phyloP scores from a whole-genome alignment of 2,888 invertebrate species.

The Cephonodes hylas region DNA sequence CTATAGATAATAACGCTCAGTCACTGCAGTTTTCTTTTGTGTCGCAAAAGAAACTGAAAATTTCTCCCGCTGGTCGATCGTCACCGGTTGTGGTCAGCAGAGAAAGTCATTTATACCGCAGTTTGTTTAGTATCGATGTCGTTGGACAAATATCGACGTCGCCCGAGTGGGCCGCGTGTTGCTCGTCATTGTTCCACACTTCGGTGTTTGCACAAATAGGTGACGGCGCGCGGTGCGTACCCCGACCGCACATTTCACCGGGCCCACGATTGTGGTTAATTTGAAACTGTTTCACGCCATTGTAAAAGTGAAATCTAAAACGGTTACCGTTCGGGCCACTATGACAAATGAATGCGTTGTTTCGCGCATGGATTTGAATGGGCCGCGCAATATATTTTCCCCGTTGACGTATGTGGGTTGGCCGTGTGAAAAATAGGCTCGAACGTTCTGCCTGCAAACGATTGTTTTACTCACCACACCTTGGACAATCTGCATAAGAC shows the following conservation, averaged over 20 bases:
- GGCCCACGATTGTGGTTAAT: conserved; percentile 50
- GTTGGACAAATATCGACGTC: neutral
- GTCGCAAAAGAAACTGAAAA: conserved; percentile 4
- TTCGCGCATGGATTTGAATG: conserved; percentile 10
- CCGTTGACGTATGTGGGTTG: neutral
- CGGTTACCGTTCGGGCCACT: conserved; percentile 25
- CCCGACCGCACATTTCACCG: conserved; percentile 51
- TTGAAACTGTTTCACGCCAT: conserved; percentile 49
- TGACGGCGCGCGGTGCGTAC: conserved; percentile 31
- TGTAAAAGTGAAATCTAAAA: conserved; percentile 63
- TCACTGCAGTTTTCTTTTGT: neutral
- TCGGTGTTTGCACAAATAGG: conserved; percentile 14
- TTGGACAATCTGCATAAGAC: neutral
- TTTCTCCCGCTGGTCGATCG: neutral
- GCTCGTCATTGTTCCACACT: neutral
- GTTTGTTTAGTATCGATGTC: neutral
- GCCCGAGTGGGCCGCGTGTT: neutral
- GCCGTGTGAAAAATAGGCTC: neutral
- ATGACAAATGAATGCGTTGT: conserved; percentile 17
- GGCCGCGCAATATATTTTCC: neutral
- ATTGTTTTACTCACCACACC: neutral
- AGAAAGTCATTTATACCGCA: conserved; percentile 4
- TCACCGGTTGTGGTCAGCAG: neutral
- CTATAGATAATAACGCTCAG: neutral
- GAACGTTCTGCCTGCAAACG: neutral